phyloP scores from a whole-genome alignment of 1,140 invertebrate species.

The Polypedilum pembai region DNA sequence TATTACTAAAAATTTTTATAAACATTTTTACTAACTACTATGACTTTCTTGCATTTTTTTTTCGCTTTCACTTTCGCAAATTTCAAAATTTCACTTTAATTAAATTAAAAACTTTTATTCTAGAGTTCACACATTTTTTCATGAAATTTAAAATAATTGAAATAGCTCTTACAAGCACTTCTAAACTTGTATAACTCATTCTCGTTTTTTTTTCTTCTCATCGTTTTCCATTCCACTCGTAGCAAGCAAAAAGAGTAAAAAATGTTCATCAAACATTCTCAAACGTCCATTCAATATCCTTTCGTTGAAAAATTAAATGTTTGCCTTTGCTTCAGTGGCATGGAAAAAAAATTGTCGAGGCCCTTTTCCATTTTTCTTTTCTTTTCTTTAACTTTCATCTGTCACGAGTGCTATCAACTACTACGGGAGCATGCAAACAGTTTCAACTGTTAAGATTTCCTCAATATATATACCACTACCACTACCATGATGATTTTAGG shows the following conservation, averaged over 20 bases:
- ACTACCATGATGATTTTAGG: background rate
- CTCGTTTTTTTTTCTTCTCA: background rate
- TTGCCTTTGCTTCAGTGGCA: background rate
- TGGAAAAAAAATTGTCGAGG: background rate
- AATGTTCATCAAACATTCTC: slow-evolving; percentile 3
- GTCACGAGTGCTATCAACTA: background rate
- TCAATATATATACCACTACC: background rate
- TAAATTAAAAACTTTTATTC: no score
- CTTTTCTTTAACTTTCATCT: background rate
- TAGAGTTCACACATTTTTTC: no score
- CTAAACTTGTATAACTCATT: background rate
- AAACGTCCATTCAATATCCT: slow-evolving; percentile 11
- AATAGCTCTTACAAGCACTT: no score
- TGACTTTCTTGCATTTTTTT: no score
- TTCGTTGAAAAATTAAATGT: slow-evolving; percentile 12
- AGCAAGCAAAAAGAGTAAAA: background rate
- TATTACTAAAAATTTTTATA: no score
- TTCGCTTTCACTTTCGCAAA: no score
- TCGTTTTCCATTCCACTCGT: background rate
- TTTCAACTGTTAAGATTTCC: background rate
- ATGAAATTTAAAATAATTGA: no score
- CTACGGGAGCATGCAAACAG: background rate
- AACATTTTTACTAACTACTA: no score
- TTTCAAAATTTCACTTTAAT: no score
- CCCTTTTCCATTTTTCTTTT: background rate